Evolutionary conservation across 2,888 invertebrate genomes (phyloP).

Genomic region (Cecidostiba fungosa): DNA sequence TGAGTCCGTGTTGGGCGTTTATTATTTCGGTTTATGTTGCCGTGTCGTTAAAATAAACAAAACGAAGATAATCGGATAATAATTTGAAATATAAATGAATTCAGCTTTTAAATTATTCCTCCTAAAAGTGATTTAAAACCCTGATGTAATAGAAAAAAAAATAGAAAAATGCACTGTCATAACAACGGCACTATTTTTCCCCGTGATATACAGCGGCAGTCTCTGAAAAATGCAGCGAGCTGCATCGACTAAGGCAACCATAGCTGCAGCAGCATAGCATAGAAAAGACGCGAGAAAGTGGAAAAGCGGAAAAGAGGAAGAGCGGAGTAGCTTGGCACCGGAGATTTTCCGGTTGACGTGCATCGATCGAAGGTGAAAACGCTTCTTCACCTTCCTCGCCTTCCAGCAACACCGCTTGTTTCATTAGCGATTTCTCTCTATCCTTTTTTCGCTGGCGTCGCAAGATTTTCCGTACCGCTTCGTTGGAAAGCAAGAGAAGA

Average conservation of each 20-base stretch:
- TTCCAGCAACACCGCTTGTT: conserved; percentile 19
- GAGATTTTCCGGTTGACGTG: conserved; percentile 47
- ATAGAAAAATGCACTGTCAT: background rate
- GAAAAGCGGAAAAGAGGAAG: conserved; percentile 15
- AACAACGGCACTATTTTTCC: background rate
- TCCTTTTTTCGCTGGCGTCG: conserved; percentile 50
- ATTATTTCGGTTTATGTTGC: no score
- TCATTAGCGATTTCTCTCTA: conserved; percentile 57
- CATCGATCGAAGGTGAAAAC: conserved; percentile 39
- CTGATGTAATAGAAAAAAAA: no score
- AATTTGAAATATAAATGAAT: no score
- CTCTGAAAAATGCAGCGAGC: background rate
- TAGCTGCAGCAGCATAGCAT: background rate
- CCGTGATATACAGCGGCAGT: background rate
- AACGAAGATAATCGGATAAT: no score
- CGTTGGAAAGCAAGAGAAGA: background rate
- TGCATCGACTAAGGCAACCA: background rate
- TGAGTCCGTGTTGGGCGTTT: background rate
- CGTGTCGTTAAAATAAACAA: no score
- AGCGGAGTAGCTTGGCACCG: background rate
- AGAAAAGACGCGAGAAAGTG: conserved; percentile 19
- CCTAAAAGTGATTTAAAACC: no score
- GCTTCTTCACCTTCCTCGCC: background rate
- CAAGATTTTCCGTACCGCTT: conserved; percentile 2
- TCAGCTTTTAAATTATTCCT: no score